Base-by-base conservation (phyloP, 2,888 invertebrate genomes). In the Eristalinus aeneus region DNA sequence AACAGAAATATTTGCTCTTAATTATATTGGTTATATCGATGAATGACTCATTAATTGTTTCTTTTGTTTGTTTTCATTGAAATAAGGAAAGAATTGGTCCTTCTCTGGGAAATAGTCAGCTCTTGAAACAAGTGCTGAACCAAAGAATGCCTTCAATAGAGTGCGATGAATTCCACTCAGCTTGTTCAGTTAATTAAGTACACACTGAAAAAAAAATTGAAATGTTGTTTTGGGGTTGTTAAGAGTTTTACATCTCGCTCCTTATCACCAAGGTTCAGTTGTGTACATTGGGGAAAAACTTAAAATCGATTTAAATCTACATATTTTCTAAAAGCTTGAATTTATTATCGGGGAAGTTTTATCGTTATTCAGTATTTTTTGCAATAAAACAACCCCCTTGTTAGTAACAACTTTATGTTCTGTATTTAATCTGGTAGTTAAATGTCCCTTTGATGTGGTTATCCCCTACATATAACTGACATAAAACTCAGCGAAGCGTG, bases 391-490 rank as follows among this genome's bases (percentile, higher is more conserved):
- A 32, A 46, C 10, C 54, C 46, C n/a, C 39, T 61, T 36, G n/a
- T 16, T 9, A 16, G 5, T 9, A 46, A 12, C 23, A 31, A 53
- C 31, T 65, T 23, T 68, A 56, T 53, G 58, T 67, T 53, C 58
- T 73, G 72, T 64, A 76, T 67, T 76, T 72, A 80, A 80, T 76
- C 75, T 68, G 16, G 63, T 64, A 61, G 76, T 64, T 81, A 76
- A 85, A 76, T 81, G 72, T 68, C 68, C 78, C 81, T 85, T 85
- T 85, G 85, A 85, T 85, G 81, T 76, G 72, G 81, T 85, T 85
- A 77, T 85, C 22, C 39, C 36, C 36, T 36, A 63, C 72, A 58
- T 80, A 58, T 60, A 64, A 76, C 72, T 60, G 63, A 73, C 68
- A 81, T 72, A 73, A 81, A 81, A 82, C 9, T n/a, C 73, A 77